Percentiles rank a stretch among this genome's conserved stretches.
Conservation (phyloP, 2,113 vertebrate genomes). For the Heterotilapia buettikoferi region DNA sequence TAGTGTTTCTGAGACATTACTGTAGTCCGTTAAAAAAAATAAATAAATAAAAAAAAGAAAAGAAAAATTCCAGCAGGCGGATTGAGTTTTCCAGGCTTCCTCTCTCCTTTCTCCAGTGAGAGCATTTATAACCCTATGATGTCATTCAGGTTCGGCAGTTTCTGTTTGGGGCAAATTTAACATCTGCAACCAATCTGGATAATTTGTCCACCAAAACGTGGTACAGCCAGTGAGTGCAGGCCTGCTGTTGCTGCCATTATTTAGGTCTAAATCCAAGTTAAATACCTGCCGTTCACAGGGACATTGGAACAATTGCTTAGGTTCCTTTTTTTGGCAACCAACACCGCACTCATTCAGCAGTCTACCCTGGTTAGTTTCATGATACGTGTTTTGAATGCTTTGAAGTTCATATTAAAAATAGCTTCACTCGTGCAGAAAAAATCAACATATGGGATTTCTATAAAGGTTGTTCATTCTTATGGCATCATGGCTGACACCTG, state of each 20-base stretch:
- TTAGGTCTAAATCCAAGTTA: constrained; percentile 19
- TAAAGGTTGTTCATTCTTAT: constrained; percentile 42
- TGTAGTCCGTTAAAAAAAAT: not conserved
- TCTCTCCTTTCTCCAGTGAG: not conserved
- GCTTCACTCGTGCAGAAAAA: constrained; percentile 44
- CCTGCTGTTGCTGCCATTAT: constrained; percentile 19
- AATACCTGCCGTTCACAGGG: constrained; percentile 8
- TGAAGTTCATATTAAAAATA: constrained; percentile 20
- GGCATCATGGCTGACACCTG: not conserved
- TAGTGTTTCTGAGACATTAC: not conserved
- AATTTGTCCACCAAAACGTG: constrained; percentile 61
- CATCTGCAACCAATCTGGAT: constrained; percentile 73
- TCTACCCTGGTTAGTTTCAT: not conserved
- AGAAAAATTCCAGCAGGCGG: not conserved
- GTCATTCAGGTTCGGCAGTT: constrained; percentile 37
- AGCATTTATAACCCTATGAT: constrained; percentile 57
- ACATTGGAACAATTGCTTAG: not conserved
- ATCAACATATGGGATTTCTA: constrained; percentile 41
- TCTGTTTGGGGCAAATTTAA: constrained; percentile 49
- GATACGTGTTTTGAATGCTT: constrained; percentile 40
- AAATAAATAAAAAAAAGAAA: accelerated
- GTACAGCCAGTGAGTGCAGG: constrained; percentile 14
- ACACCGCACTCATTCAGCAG: not conserved
- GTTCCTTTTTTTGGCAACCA: not conserved
- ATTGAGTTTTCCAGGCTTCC: constrained; percentile 16